Base-by-base conservation (phyloP, 2,888 invertebrate species). In the Andrena bicolor region DNA sequence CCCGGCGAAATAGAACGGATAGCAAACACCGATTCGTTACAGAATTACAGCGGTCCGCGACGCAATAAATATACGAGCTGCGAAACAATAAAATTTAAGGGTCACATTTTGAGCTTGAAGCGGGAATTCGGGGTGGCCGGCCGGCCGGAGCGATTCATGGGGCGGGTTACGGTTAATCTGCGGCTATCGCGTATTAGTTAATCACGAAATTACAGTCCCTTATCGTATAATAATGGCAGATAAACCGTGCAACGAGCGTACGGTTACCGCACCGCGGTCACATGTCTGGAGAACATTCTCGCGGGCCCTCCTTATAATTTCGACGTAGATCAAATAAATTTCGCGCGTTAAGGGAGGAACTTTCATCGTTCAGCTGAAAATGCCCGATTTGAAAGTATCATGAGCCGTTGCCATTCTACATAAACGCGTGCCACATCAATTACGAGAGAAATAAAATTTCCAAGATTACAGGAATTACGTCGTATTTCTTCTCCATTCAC, bases 331-430 rank as follows among this genome's bases (percentile, higher is more conserved):
- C 58, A 32, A 35, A 74, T 76, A 76, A 76, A 76, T 74, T 64
- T 48, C 32, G 13, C 30, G 28, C 51, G 60, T 49, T 61, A 28
- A 23, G 13, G n/a, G 16, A 3, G 32, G 10, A 23, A 26, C 48
- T 58, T 32, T 35, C 32, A 16, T 3, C 23, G 32, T 30, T 23
- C 13, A 10, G 56, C 8, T 32, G 28, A 48, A 35, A 73, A 56
- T 26, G n/a, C 32, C 56, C 65, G 48, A 76, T 76, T 74, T 74
- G 32, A 64, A 74, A 74, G 76, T 76, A 74, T 74, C 32, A 74
- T 65, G 74, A 76, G 8, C 30, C n/a, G 63, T 64, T n/a, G 10
- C 32, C 20, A 23, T 56, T 23, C 41, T 13, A 7, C 13, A 30
- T 32, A n/a, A 35, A 35, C 60, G 61, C 56, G 71, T 63, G 32